phyloP scores from a whole-genome alignment of 1,140 invertebrate genomes.

The Dysdera silvatica region DNA sequence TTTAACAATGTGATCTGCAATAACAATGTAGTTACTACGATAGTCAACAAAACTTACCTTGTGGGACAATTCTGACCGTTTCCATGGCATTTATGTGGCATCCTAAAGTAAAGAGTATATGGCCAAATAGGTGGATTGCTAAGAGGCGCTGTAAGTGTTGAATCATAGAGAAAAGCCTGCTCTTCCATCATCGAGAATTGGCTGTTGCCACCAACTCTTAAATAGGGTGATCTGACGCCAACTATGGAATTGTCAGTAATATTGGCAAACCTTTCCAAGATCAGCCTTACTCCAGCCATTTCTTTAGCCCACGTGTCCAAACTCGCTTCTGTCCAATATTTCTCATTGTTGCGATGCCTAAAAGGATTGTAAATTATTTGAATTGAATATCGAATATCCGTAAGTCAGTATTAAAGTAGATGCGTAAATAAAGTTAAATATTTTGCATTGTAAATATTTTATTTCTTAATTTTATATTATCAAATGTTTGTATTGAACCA shows the following conservation, averaged over 20 bases:
- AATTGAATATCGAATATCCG: too few species aligned
- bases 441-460: too few species aligned
- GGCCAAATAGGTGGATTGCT: slow-evolving; percentile 91
- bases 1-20: too few species aligned
- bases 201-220: slow-evolving; percentile 88
- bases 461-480: too few species aligned
- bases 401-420: too few species aligned
- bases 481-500: too few species aligned
- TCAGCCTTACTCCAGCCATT: slow-evolving; percentile 91
- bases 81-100: slow-evolving; percentile 90
- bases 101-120: slow-evolving; percentile 94
- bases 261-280: slow-evolving; percentile 85
- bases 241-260: slow-evolving; percentile 89
- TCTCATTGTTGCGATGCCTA: slow-evolving; percentile 83
- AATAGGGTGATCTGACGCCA: slow-evolving; percentile 83
- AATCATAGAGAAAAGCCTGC: slow-evolving; percentile 91
- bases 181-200: slow-evolving; percentile 98
- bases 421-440: too few species aligned
- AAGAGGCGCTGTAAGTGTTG: slow-evolving; percentile 87
- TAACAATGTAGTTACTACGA: too few species aligned
- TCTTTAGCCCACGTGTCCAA: slow-evolving; percentile 95
- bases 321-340: slow-evolving; percentile 87
- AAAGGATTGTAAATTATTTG: neutral
- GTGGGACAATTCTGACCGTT: slow-evolving; percentile 84
- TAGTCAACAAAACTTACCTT: neutral